A percentile compares a stretch with the other conserved stretches of the same genome.
These are phyloP conservation scores for Euthynnus affinis DNA, from an alignment of 2,797 vertebrate genomes.

Conservation along the genomic window DNA sequence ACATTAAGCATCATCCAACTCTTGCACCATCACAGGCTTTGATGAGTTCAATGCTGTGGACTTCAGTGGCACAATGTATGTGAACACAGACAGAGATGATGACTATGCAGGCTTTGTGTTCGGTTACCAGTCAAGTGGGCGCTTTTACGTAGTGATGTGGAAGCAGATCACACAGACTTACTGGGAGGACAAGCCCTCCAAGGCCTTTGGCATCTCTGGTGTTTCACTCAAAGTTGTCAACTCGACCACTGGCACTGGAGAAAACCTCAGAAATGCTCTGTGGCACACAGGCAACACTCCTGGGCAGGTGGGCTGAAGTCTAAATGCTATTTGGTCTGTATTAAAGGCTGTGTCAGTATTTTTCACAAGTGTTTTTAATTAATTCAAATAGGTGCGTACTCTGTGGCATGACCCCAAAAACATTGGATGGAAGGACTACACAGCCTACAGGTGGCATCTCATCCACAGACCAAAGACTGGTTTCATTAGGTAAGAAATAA, in stretches of 20 bases:
- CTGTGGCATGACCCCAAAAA: constrained; percentile 99
- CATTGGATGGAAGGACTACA: constrained; percentile 99
- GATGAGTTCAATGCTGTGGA: constrained; percentile 97
- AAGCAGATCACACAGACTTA: constrained; percentile 99
- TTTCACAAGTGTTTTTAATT: constrained; percentile 11
- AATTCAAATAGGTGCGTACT: constrained; percentile 89
- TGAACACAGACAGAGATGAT: constrained; percentile 98
- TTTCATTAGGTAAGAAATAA: constrained; percentile 92
- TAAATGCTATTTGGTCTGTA: constrained; percentile 9
- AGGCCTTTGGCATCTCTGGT: constrained; percentile 96
- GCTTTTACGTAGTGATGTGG: constrained; percentile 99
- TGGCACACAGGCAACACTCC: constrained; percentile 98
- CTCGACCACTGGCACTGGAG: constrained; percentile 95
- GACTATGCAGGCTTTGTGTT: constrained; percentile 99
- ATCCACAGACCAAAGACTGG: constrained; percentile 97
- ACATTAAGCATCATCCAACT: neutral
- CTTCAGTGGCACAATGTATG: constrained; percentile 98
- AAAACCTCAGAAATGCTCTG: constrained; percentile 95
- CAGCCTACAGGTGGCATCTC: constrained; percentile 98
- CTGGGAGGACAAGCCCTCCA: constrained; percentile 97
- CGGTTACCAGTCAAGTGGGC: constrained; percentile 97
- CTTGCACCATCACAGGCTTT: constrained; percentile 84
- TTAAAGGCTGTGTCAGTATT: constrained; percentile 6
- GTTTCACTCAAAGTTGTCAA: constrained; percentile 99
- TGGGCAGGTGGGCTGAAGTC: constrained; percentile 89